Evolutionary conservation across 2,888 invertebrate species (phyloP), one percentile per base, ranked within the genome.

Genomic region (Rhagium mordax): DNA sequence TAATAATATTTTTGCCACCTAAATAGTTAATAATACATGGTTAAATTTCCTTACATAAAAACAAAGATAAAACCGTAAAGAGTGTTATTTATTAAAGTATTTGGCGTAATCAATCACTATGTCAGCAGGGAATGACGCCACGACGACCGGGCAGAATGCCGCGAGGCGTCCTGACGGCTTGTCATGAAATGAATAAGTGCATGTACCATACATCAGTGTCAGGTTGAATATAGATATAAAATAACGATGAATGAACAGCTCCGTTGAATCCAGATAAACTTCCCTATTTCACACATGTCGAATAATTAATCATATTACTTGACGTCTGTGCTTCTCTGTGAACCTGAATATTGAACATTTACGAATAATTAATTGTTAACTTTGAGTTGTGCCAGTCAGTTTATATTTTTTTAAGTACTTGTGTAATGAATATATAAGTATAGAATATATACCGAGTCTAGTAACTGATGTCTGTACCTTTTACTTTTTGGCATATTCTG

Each of bases 121-220:
- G 86, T 86, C 86, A 86, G 85, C 83, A 79, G 85, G 85, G 85
- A 85, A 85, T 85, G 86, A 86, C 85, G 86, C 83, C 84, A 81
- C 75, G 74, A 77, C 77, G 72, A 70, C 79, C 72, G 72, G 81
- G 82, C 81, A 84, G 82, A 83, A 81, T 77, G 80, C 81, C 83
- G 82, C 80, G 82, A 41, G 82, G 83, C 85, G 84, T 82, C 83
- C 82, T 83, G 83, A 81, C 85, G 84, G 81, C 83, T 82, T 83
- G 84, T 83, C 84, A 84, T 82, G 82, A 86, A 87, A 87, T 87
- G 88, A 88, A 87, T 87, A 87, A 88, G 87, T 87, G 87, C 87
- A 86, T 84, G 85, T 84, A 86, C 85, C 87, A 88, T 88, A 88
- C 87, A 88, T 88, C 88, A 88, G 85, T 87, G 88, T 88, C 88